Evolutionary conservation across 2,888 invertebrate genomes (phyloP), one percentile per base, ranked within the genome.

Genomic region (Cataglyphis cursor): DNA sequence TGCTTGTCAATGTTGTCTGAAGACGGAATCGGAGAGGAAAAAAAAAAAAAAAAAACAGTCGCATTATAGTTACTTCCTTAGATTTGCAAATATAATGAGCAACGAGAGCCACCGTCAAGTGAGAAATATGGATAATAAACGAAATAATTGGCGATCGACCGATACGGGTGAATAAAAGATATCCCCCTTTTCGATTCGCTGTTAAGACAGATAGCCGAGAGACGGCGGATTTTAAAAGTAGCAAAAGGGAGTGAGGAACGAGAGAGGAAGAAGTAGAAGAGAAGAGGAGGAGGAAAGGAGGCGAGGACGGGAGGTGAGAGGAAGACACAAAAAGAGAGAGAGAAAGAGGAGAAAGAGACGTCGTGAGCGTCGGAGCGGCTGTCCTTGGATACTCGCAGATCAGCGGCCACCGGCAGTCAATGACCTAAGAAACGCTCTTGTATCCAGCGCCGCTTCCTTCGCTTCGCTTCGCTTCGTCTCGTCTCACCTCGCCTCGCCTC

Each of bases 351-450:
- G 73, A 76, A 65, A 82, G 80, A 64, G 73, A 75, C 64, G 75
- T 84, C 80, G 91, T 85, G 88, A 90, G 90, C 90, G 86, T 91
- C 91, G 86, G 91, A 92, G 93, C 93, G 92, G 94, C 92, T 94
- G 94, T 94, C 94, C 94, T 94, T 94, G 94, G 94, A 94, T 92
- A 91, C 94, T 93, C 94, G 94, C 93, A 92, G 94, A 94, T 94
- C 94, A 94, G 87, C 93, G 93, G 93, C 92, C 93, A 93, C 93
- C 90, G 91, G 92, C 94, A 94, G 94, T 94, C 94, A 94, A 94
- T 94, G 94, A 94, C 94, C 94, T 93, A 93, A 92, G 93, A 93
- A 93, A 91, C 93, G 92, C 91, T 93, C 93, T 93, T 93, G 92
- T 90, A 92, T 92, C 89, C 92, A 85, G 85, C 89, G 88, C 91